Evolutionary conservation across 2,888 invertebrate species (phyloP).

Genomic region (Boloria selene): DNA sequence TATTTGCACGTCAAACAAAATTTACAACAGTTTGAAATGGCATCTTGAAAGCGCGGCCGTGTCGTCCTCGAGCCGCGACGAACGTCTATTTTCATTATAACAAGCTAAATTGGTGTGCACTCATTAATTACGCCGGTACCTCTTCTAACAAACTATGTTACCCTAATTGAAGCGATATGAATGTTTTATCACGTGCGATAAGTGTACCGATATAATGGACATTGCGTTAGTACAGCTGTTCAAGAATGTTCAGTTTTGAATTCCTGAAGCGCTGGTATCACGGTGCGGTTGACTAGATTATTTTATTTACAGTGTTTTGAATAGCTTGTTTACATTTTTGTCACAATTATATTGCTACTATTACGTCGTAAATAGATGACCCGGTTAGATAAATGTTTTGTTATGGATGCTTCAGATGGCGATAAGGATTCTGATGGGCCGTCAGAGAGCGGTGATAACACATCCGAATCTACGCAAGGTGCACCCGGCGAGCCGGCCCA

Average conservation of each 20-base stretch:
- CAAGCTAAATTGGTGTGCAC: constrained; percentile 37
- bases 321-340: constrained; percentile 24
- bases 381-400: constrained; percentile 24
- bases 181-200: constrained; percentile 66
- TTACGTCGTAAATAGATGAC: constrained; percentile 19
- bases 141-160: constrained; percentile 34
- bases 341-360: constrained; percentile 9
- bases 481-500: constrained; percentile 73
- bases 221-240: constrained; percentile 52
- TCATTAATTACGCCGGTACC: constrained; percentile 33
- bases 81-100: constrained; percentile 49
- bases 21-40: constrained; percentile 55
- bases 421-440: constrained; percentile 80
- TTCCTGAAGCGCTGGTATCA: constrained; percentile 77
- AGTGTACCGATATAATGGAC: constrained; percentile 62
- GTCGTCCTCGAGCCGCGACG: constrained; percentile 51
- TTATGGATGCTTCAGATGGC: constrained; percentile 65
- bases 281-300: constrained; percentile 57
- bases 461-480: constrained; percentile 75
- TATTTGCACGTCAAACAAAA: constrained; percentile 69
- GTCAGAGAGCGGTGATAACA: constrained; percentile 79
- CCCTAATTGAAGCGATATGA: constrained; percentile 54
- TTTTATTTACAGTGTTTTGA: constrained; percentile 31
- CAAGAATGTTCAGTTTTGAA: constrained; percentile 76
- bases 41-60: constrained; percentile 60